These are phyloP conservation scores for Mustela nigripes DNA, from an alignment of 2,113 vertebrate genomes.

Conservation along the genomic window DNA sequence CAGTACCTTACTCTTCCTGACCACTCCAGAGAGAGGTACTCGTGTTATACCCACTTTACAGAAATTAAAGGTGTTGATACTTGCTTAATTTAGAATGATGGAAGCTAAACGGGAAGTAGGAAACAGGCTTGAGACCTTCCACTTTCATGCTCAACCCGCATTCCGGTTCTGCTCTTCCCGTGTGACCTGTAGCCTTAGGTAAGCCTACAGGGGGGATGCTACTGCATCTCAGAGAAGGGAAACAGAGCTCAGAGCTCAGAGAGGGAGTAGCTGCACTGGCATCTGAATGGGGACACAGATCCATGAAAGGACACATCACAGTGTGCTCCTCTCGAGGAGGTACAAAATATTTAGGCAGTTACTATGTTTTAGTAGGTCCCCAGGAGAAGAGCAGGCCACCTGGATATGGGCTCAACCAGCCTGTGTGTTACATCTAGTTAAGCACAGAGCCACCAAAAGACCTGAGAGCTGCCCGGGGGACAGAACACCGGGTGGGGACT, in stretches of 20 bases:
- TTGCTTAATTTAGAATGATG: not conserved
- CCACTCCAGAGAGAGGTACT: not conserved
- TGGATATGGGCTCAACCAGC: not conserved
- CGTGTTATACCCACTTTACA: not conserved
- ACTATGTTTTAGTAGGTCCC: not conserved
- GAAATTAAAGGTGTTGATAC: not conserved
- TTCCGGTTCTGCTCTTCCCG: too few species aligned
- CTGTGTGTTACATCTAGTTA: not conserved
- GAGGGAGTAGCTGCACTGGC: not conserved
- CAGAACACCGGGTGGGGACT: not conserved
- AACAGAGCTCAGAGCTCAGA: not conserved
- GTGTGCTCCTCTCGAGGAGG: rapidly evolving
- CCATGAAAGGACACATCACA: not conserved
- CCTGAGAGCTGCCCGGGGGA: too few species aligned
- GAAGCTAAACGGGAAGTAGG: not conserved
- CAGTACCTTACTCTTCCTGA: not conserved
- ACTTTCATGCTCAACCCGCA: not conserved
- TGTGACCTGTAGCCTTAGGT: not conserved
- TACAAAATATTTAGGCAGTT: not conserved
- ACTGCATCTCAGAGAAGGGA: not conserved
- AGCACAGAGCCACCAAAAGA: not conserved
- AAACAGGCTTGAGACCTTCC: not conserved
- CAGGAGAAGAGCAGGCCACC: not conserved
- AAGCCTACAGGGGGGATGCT: not conserved
- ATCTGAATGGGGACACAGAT: not conserved